Base-by-base conservation (phyloP, 2,888 invertebrate genomes). In the Tinea trinotella region DNA sequence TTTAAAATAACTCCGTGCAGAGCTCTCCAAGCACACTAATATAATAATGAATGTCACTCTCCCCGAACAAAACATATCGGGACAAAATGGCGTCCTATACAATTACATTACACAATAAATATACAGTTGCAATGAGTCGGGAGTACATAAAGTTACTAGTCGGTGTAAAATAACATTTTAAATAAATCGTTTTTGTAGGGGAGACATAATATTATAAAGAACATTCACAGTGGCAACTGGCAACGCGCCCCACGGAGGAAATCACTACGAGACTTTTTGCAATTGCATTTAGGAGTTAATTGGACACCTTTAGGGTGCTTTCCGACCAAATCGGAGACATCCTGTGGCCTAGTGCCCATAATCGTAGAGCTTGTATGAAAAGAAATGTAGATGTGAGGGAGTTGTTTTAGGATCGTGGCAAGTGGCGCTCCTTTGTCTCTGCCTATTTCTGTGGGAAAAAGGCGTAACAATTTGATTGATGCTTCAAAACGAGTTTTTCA, bases 101-200 rank as follows among this genome's bases (percentile, higher is more conserved):
- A 53, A 36, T 36, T 19, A 52, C n/a, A 35, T 34, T 18, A n/a
- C 30, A 52, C 52, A 34, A 52, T 52, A 30, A n/a, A n/a, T n/a
- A 53, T 50, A 50, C 50, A 50, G 50, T 50, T 50, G 50, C 50
- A 50, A 50, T 50, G 50, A 50, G 46, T 35, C 34, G 70, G n/a
- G 64, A 67, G 71, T 70, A 77, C 66, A 75, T 80, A 71, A 66
- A 65, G 70, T 68, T 63, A 71, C 30, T 48, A 46, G 17, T 48
- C 50, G 80, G 83, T 80, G 77, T 83, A 80, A 81, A 83, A 83
- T 84, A 84, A 83, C 83, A 80, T 84, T 85, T 81, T 83, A 83
- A 85, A 84, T 85, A 79, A 83, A 84, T 84, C 84, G 46, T 82
- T 79, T 77, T 71, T 64, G 67, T 67, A 70, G 74, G 82, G 82